Percentiles rank a stretch among this genome's conserved stretches.
Conservation (phyloP, 2,113 vertebrate genomes). For the Xenopus borealis region DNA sequence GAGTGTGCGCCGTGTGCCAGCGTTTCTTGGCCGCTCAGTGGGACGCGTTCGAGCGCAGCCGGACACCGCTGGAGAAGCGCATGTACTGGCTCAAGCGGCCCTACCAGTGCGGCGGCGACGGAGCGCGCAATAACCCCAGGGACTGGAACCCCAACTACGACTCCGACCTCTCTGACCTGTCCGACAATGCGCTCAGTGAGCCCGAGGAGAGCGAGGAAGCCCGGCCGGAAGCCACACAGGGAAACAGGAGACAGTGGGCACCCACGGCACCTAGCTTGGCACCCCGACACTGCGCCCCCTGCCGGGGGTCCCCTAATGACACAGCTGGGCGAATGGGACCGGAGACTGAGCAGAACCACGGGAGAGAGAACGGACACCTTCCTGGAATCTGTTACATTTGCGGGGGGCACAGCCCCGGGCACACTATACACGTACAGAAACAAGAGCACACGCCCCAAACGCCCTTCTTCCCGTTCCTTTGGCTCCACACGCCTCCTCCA, state of each 20-base stretch:
- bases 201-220: slow-evolving; percentile 34
- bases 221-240: slow-evolving; percentile 25
- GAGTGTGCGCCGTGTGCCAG: slow-evolving; percentile 90
- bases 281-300: background rate
- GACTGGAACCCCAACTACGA: slow-evolving; percentile 56
- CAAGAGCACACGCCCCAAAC: slow-evolving; percentile 76
- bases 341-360: slow-evolving; percentile 73
- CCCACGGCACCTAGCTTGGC: slow-evolving; percentile 37
- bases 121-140: slow-evolving; percentile 8
- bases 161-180: slow-evolving; percentile 81
- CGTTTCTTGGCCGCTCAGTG: slow-evolving; percentile 92
- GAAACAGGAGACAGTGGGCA: slow-evolving; percentile 36
- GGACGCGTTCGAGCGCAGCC: slow-evolving; percentile 88
- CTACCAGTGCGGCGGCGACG: slow-evolving; percentile 74
- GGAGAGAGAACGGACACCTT: slow-evolving; percentile 64
- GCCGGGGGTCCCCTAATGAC: slow-evolving; percentile 2
- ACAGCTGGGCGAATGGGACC: background rate
- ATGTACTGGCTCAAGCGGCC: slow-evolving; percentile 95
- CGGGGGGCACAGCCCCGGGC: slow-evolving; percentile 69
- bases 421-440: slow-evolving; percentile 89
- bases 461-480: slow-evolving; percentile 95
- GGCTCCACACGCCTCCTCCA: slow-evolving; percentile 84
- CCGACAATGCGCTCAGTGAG: slow-evolving; percentile 64
- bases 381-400: slow-evolving; percentile 79
- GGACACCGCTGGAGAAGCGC: slow-evolving; percentile 90